A percentile compares a stretch with the other conserved stretches of the same genome.
phyloP scores from a whole-genome alignment of 2,113 vertebrate genomes.

The Dasyurus viverrinus region DNA sequence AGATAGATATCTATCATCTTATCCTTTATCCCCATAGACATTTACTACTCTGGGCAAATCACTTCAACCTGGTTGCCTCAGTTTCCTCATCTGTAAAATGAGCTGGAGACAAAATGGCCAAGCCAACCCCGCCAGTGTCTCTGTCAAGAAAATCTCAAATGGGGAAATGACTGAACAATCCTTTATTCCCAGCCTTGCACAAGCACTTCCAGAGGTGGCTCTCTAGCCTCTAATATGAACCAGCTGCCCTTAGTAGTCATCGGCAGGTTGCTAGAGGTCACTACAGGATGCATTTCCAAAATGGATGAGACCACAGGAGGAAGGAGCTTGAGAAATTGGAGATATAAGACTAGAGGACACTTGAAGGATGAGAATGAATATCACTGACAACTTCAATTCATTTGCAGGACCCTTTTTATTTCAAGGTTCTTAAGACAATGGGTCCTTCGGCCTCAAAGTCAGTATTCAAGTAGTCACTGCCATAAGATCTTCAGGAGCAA shows the following conservation, averaged over 20 bases:
- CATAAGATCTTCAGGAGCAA: background rate
- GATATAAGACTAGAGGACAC: background rate
- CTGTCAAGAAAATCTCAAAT: background rate
- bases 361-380: background rate
- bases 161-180: background rate
- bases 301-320: background rate
- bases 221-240: background rate
- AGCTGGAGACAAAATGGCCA: background rate
- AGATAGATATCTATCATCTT: background rate
- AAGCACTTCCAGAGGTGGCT: background rate
- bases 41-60: background rate
- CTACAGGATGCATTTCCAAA: background rate
- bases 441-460: background rate
- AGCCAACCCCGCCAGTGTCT: background rate
- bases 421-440: background rate
- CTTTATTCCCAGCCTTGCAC: background rate
- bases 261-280: background rate
- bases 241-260: background rate
- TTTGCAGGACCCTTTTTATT: background rate
- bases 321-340: background rate
- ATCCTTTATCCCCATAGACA: background rate
- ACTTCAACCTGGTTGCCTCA: background rate
- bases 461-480: background rate
- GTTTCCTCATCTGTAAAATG: background rate
- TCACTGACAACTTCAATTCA: background rate